Percentiles rank a stretch among this genome's conserved stretches.
phyloP scores from a whole-genome alignment of 2,113 vertebrate species.

The Carollia perspicillata region DNA sequence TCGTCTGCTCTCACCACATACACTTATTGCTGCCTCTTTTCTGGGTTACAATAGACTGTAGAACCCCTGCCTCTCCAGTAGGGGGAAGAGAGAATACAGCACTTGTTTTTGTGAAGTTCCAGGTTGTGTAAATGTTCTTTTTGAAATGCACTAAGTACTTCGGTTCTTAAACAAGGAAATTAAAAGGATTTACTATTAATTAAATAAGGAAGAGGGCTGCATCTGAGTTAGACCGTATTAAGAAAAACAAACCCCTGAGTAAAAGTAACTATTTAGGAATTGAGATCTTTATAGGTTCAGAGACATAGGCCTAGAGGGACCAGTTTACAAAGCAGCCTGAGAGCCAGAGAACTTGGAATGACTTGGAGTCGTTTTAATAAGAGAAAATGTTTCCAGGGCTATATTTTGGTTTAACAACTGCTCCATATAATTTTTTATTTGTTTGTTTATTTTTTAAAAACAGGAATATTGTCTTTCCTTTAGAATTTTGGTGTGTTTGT shows the following conservation, averaged over 20 bases:
- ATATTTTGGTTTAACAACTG: not conserved
- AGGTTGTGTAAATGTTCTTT: not conserved
- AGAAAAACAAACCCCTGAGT: not conserved
- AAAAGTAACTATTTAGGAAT: not conserved
- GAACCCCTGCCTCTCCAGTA: too few relatives aligned
- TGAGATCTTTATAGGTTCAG: not conserved
- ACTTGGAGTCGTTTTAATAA: not conserved
- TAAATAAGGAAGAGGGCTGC: not conserved
- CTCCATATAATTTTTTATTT: not conserved
- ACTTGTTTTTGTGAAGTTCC: not conserved
- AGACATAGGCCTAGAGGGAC: not conserved
- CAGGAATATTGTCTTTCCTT: not conserved
- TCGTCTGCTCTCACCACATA: not conserved
- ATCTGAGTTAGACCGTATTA: not conserved
- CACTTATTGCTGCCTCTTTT: constrained; percentile 40
- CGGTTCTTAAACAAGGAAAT: not conserved
- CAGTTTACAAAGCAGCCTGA: not conserved
- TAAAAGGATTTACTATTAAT: not conserved
- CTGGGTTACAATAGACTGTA: constrained; percentile 58
- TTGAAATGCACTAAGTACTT: not conserved
- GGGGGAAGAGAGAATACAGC: not conserved
- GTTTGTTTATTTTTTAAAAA: not conserved
- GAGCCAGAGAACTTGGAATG: not conserved
- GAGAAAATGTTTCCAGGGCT: not conserved
- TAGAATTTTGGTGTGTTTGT: not conserved